Evolutionary conservation across 30 jellyfish, hydroid and myxozoan species (phyloP).

Genomic region (Aurelia coerulea): DNA sequence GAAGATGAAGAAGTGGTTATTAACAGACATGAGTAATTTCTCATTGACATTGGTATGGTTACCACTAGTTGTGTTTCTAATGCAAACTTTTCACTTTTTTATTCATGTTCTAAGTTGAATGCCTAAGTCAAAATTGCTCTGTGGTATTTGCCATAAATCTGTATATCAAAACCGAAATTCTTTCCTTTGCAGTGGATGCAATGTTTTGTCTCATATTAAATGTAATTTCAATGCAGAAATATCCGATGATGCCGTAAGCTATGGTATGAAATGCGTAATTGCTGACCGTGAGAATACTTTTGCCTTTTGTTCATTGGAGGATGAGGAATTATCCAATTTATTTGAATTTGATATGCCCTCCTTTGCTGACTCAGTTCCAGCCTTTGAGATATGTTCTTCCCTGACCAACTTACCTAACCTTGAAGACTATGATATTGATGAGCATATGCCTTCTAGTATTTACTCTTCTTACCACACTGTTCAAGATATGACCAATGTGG

Average conservation of each 20-base stretch:
- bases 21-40: no score
- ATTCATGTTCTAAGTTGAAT: no score
- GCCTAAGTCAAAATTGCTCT: background rate
- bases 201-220: background rate
- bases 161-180: background rate
- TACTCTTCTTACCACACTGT: background rate
- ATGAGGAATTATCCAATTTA: slow-evolving; percentile 12
- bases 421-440: slow-evolving; percentile 33
- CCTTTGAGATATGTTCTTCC: background rate
- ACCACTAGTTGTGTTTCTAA: no score
- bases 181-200: background rate
- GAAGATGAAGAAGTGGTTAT: no score
- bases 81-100: no score
- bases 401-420: slow-evolving; percentile 3
- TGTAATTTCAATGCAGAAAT: background rate
- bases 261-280: background rate
- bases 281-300: background rate
- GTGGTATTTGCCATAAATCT: background rate
- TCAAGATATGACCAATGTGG: background rate
- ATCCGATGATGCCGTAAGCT: background rate
- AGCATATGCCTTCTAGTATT: slow-evolving; percentile 22
- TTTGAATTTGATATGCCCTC: slow-evolving; percentile 15
- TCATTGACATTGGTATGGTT: no score
- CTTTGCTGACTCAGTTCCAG: slow-evolving; percentile 5
- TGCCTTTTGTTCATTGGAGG: background rate